Percentiles rank a stretch among this genome's conserved stretches.
Evolutionary conservation across 2,113 vertebrate genomes (phyloP).

Genomic region (Coptodon bakossiorum): DNA sequence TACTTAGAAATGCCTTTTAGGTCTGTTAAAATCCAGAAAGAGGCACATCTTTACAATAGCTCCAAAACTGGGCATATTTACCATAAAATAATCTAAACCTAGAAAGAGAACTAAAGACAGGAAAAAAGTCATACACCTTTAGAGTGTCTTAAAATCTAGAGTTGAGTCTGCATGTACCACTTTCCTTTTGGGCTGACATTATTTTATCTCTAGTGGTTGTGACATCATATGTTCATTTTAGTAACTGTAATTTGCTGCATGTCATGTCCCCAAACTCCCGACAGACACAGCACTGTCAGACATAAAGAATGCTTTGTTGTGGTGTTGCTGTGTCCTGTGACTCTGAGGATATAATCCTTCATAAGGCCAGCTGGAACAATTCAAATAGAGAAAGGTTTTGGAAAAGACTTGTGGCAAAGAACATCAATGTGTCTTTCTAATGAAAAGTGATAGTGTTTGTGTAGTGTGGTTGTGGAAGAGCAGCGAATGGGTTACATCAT

Average conservation of each 20-base stretch:
- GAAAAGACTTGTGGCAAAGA: background rate
- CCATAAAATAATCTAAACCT: background rate
- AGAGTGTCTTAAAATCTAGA: background rate
- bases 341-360: background rate
- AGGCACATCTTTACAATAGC: background rate
- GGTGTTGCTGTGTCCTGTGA: background rate
- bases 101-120: background rate
- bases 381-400: background rate
- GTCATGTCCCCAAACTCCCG: background rate
- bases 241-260: background rate
- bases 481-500: background rate
- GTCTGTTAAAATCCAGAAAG: background rate
- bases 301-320: slow-evolving; percentile 17
- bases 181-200: background rate
- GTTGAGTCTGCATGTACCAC: background rate
- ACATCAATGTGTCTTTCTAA: background rate
- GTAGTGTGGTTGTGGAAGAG: background rate
- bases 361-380: background rate
- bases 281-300: background rate
- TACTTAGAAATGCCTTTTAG: background rate
- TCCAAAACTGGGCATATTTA: background rate
- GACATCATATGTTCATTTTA: background rate
- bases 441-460: background rate
- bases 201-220: background rate
- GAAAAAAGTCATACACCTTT: background rate